Percentiles rank a stretch among this genome's conserved stretches.
phyloP scores from a whole-genome alignment of 23 tunicate genomes.

The Ascidia mentula region DNA sequence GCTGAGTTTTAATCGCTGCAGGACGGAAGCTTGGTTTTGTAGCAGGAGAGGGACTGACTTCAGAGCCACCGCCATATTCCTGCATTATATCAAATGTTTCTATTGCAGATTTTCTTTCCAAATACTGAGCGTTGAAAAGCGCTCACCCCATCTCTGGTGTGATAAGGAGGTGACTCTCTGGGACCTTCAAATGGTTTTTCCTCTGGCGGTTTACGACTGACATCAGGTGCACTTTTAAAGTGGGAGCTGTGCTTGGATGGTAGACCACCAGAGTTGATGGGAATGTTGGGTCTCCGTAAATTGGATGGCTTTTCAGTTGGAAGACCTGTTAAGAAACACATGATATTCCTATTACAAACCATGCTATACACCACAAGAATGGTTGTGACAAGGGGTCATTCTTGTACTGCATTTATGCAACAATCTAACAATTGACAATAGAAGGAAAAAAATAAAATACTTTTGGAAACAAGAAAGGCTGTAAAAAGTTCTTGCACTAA shows the following conservation, averaged over 20 bases:
- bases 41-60: neutral
- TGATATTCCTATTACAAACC: too few species aligned
- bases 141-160: neutral
- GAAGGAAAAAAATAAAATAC: too few species aligned
- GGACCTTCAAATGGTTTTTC: neutral
- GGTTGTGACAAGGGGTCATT: too few species aligned
- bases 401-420: too few species aligned
- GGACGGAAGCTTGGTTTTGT: neutral
- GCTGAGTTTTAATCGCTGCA: neutral
- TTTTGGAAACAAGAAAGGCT: too few species aligned
- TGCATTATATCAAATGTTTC: too few species aligned
- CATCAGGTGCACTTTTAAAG: constrained; percentile 11
- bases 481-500: too few species aligned
- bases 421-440: too few species aligned
- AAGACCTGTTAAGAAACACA: neutral
- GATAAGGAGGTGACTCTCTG: neutral
- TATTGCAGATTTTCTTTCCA: too few species aligned
- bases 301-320: neutral
- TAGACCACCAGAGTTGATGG: constrained; percentile 44
- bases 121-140: too few species aligned
- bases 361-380: too few species aligned
- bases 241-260: constrained; percentile 31
- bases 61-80: neutral
- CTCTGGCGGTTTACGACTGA: neutral
- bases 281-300: constrained; percentile 37